Base-by-base conservation (phyloP, 2,797 vertebrate genomes). In the Neopelma chrysocephalum region DNA sequence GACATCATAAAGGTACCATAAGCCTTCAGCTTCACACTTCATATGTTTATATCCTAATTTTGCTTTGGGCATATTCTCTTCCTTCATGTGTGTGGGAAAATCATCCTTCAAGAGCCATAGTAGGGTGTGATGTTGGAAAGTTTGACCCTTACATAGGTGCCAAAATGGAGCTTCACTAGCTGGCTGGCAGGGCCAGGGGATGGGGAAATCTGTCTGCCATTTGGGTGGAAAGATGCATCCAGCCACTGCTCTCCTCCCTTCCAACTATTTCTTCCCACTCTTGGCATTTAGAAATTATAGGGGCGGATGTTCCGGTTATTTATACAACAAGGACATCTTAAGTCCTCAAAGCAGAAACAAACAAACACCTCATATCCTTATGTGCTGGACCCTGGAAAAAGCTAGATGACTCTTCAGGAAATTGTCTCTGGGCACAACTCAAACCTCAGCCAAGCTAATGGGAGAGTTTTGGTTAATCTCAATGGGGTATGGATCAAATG, bases 291-390 rank as follows among this genome's bases (percentile, higher is more conserved):
- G 18, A 58, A 73, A 71, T 60, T 26, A 75, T 36, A 68, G 11
- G 7, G 0, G 0, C 82, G 40, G 36, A 51, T 40, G 26, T 43
- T 14, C 3, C 25, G 56, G 27, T 56, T 56, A 15, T 71, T 84
- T 79, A 12, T n/a, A 22, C 17, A 60, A 27, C 15, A 68, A 9
- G 8, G 53, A 78, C 7, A 16, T 69, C 43, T 76, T 40, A 57
- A 54, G 57, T 71, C 48, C 31, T 29, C 56, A 50, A 54, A 73
- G 26, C 38, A 87, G 61, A 50, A 76, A 21, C 6, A 50, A 76
- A 21, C 6, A 78, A 80, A 65, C 9, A 25, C 10, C 38, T 76
- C 60, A 29, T 10, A 29, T 65, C 36, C 7, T 70, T 13, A 20
- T 8, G 4, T 66, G 45, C 36, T 48, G 34, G 38, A 54, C 40